Conservation (phyloP, 2,888 invertebrate species). For the Lordiphosa fenestrarum region DNA sequence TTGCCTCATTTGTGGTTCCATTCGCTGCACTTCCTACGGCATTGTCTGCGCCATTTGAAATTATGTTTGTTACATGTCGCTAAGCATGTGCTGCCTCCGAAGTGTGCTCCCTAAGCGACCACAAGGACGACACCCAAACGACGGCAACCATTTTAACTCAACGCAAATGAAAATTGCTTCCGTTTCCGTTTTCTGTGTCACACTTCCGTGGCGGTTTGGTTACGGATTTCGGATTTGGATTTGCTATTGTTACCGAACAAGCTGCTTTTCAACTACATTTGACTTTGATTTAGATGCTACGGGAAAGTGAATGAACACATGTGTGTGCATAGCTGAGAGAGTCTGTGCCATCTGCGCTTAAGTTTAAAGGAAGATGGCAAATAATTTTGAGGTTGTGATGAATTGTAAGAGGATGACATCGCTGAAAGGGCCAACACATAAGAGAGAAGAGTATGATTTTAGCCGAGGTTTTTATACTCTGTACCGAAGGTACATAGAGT, state of each 20-base stretch:
- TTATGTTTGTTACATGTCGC: constrained; percentile 63
- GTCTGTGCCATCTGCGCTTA: background rate
- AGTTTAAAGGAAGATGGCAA: too few relatives aligned
- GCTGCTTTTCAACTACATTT: constrained; percentile 16
- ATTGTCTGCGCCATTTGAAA: constrained; percentile 38
- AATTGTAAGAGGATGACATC: too few relatives aligned
- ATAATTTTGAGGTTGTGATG: too few relatives aligned
- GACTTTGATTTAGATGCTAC: constrained; percentile 22
- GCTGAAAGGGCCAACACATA: too few relatives aligned
- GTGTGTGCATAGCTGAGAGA: background rate
- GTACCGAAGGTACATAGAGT: too few relatives aligned
- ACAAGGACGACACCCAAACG: constrained; percentile 43
- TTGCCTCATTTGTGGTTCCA: constrained; percentile 60
- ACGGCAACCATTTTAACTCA: constrained; percentile 54
- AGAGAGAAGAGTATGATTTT: too few relatives aligned
- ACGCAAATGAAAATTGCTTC: constrained; percentile 75
- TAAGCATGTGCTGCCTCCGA: constrained; percentile 42
- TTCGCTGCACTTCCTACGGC: constrained; percentile 12
- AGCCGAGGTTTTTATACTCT: too few relatives aligned
- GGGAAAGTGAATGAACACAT: background rate
- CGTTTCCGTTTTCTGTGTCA: constrained; percentile 55
- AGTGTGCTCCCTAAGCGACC: constrained; percentile 24
- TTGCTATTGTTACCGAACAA: constrained; percentile 62
- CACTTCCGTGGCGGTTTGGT: constrained; percentile 44
- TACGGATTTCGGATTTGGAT: constrained; percentile 40